Base-by-base conservation (phyloP, 2,888 invertebrate genomes). In the Patella pellucida region DNA sequence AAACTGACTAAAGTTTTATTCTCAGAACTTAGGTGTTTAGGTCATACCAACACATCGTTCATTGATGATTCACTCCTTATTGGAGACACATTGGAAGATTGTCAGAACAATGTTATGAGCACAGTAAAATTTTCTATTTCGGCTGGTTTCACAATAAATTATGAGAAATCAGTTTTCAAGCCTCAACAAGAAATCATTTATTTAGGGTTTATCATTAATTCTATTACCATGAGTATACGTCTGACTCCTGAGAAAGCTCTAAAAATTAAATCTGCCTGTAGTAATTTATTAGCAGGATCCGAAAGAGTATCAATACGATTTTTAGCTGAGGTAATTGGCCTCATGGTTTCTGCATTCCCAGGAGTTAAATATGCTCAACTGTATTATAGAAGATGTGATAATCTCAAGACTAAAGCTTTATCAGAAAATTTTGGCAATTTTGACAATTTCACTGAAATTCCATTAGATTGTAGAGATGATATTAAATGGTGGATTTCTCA, bases 401-500 rank as follows among this genome's bases (percentile, higher is more conserved):
- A 51, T 15, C 67, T 70, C 4, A 78, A 73, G 52, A 73, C 50
- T 52, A n/a, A 19, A 41, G 54, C 73, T 7, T 67, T 78, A 41
- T 52, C 62, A 69, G 19, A 69, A 41, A 72, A 73, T 67, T 56
- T 67, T 51, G 74, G 75, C 5, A 72, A 78, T 62, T 75, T 54
- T 68, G 72, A 78, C 19, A 19, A 4, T 15, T 19, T n/a, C 9
- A 56, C 68, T 16, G 1, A 5, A 50, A 16, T 75, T 1, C 52
- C 73, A 31, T 56, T 16, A 19, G 19, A 67, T 2, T 23, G 69
- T 11, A 52, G 31, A 31, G 51, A 7, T 15, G 78, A 78, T 52
- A 41, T 78, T 16, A 16, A 67, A 41, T 78, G 75, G 78, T 78
- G 78, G 78, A 73, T 69, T 31, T 23, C 15, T 15, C 68, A 77